Percentiles rank a stretch among this genome's conserved stretches.
phyloP scores from a whole-genome alignment of 2,888 invertebrate genomes.

The Lysandra bellargus region DNA sequence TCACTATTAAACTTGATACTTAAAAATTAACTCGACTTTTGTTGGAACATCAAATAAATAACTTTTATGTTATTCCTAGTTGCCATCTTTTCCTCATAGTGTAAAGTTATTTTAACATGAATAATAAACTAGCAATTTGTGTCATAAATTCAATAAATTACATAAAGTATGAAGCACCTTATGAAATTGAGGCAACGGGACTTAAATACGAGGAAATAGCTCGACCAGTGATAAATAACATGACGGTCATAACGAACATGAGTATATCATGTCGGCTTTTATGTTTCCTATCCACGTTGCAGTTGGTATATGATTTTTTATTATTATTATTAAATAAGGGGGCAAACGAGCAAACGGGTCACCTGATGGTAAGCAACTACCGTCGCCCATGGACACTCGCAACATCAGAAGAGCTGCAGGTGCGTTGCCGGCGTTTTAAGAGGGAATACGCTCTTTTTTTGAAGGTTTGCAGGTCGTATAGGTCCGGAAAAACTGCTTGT shows the following conservation, averaged over 20 bases:
- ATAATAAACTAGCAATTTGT: background rate
- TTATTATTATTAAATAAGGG: no score
- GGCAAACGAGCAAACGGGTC: no score
- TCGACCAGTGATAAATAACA: background rate
- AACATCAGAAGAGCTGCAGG: no score
- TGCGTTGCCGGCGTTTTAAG: no score
- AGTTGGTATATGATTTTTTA: no score
- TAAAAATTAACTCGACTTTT: background rate
- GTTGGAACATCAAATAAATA: background rate
- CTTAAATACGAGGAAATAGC: constrained; percentile 1
- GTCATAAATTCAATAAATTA: constrained; percentile 8
- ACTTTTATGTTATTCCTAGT: background rate
- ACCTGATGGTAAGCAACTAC: no score
- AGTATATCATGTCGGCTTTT: background rate
- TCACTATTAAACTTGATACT: background rate
- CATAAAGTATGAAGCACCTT: background rate
- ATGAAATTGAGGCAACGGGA: constrained; percentile 11
- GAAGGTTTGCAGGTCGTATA: no score
- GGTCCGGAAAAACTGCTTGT: no score
- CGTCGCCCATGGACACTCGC: no score
- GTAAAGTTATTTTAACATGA: background rate
- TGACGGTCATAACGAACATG: background rate
- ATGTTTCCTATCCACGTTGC: background rate
- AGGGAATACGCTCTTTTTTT: no score
- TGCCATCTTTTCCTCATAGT: background rate